phyloP scores from a whole-genome alignment of 2,113 vertebrate genomes.

The Apaloderma vittatum region DNA sequence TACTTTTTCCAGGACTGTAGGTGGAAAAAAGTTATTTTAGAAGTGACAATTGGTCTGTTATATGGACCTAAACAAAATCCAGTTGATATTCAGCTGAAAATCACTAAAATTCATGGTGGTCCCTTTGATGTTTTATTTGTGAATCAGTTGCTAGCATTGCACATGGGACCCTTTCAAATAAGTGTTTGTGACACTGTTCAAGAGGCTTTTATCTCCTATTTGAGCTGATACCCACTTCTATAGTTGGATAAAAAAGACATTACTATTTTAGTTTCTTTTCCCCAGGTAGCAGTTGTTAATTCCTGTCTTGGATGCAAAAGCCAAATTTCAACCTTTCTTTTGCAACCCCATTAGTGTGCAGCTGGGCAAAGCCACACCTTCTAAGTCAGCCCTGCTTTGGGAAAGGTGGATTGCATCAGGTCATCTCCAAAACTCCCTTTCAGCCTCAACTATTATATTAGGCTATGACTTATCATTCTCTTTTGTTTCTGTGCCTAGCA shows the following conservation, averaged over 20 bases:
- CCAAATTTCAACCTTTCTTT: not conserved
- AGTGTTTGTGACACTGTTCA: not conserved
- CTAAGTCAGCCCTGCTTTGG: not conserved
- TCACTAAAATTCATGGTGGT: not conserved
- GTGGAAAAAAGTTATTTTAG: not conserved
- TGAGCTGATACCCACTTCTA: not conserved
- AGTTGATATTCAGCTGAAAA: not conserved
- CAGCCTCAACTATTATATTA: not conserved
- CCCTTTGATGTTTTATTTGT: not conserved
- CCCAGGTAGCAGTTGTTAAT: not conserved
- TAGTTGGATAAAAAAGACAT: not conserved
- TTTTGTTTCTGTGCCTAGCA: not conserved
- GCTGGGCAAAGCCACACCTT: not conserved
- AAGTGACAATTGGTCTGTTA: not conserved
- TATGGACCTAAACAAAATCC: not conserved
- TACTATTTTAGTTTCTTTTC: not conserved
- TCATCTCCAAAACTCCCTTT: not conserved
- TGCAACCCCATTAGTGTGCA: not conserved
- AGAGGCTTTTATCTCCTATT: not conserved
- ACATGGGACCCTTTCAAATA: not conserved
- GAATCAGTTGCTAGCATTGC: not conserved
- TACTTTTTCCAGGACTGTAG: not conserved
- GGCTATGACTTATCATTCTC: not conserved
- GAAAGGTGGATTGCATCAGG: not conserved
- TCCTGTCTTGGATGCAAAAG: not conserved